These are phyloP conservation scores for Myrmophylax atrothorax DNA, from an alignment of 2,113 vertebrate species.

Conservation along the genomic window DNA sequence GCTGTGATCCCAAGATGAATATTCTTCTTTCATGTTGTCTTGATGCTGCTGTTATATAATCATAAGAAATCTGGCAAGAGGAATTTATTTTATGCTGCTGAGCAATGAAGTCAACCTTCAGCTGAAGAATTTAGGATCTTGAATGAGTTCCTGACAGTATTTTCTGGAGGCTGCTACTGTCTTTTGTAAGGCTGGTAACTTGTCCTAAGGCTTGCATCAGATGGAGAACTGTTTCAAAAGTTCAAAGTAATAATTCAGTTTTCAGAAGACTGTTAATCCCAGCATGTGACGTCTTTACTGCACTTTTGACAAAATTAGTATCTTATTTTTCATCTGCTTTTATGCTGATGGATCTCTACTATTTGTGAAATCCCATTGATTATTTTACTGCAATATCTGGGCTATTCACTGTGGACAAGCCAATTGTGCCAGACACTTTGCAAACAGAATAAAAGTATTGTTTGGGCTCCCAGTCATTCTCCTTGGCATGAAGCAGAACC, in stretches of 20 bases:
- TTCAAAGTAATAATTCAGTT: not conserved
- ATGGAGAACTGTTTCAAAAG: not conserved
- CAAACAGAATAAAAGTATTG: not conserved
- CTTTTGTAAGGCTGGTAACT: not conserved
- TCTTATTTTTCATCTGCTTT: not conserved
- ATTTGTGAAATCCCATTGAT: not conserved
- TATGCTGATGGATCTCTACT: not conserved
- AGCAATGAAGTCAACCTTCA: not conserved
- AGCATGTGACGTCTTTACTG: not conserved
- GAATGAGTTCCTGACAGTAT: not conserved
- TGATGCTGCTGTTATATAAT: not conserved
- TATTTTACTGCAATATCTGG: not conserved
- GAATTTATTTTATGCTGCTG: not conserved
- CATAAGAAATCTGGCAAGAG: not conserved
- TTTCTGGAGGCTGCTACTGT: not conserved
- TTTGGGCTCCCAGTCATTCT: not conserved
- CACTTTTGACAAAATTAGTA: not conserved
- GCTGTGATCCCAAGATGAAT: not conserved
- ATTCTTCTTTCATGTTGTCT: not conserved
- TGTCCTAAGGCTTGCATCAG: not conserved
- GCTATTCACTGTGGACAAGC: not conserved
- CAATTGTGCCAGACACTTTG: not conserved
- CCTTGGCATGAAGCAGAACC: not conserved
- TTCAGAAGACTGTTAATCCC: not conserved
- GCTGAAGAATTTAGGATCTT: not conserved